Percentiles rank a stretch among this genome's conserved stretches.
These are phyloP conservation scores for Odontamblyopus rebecca DNA, from an alignment of 2,797 vertebrate species.

Conservation along the genomic window DNA sequence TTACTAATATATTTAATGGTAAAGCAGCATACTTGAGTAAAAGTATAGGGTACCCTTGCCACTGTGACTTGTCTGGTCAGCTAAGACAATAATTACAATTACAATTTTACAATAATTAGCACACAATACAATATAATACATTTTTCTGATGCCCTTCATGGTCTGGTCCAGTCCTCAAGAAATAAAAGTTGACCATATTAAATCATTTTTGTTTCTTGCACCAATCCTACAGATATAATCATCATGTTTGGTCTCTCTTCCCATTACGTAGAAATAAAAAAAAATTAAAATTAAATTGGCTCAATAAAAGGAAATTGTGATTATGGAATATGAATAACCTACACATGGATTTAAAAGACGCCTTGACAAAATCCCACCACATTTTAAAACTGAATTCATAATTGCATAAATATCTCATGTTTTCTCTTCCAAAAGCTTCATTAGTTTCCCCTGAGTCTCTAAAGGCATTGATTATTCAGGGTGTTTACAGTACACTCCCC, in stretches of 20 bases:
- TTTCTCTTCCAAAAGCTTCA: constrained; percentile 14
- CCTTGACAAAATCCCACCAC: neutral
- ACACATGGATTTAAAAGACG: neutral
- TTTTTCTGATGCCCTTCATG: no score
- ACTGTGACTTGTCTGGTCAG: no score
- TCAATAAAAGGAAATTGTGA: neutral
- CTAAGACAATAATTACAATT: no score
- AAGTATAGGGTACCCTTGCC: no score
- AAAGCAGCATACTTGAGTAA: no score
- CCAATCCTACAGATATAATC: neutral
- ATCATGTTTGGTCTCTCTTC: neutral
- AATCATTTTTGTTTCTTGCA: neutral
- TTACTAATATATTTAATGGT: no score
- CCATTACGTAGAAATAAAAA: neutral
- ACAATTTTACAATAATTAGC: no score
- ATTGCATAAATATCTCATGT: constrained; percentile 2
- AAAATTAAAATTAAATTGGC: no score
- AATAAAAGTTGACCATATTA: neutral
- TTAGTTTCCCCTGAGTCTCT: constrained; percentile 11
- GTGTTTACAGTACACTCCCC: constrained; percentile 28
- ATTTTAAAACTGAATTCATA: constrained; percentile 2
- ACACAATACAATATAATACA: no score
- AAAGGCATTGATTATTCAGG: constrained; percentile 31
- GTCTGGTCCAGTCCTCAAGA: no score
- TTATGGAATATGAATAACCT: neutral